These are phyloP conservation scores for Argyresthia albistria DNA, from an alignment of 2,888 invertebrate species.

Conservation along the genomic window DNA sequence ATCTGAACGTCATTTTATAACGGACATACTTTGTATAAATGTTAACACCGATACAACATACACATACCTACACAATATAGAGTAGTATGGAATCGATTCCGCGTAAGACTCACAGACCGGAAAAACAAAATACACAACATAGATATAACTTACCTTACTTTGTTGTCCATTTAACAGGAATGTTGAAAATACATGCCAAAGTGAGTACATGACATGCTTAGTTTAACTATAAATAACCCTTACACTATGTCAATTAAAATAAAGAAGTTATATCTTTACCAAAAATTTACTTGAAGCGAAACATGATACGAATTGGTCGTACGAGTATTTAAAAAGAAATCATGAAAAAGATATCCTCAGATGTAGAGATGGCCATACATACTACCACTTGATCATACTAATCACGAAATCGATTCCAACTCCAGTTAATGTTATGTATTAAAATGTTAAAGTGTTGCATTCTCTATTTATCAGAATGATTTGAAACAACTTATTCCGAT, in stretches of 20 bases:
- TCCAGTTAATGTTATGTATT: too few species aligned
- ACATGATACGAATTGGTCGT: too few species aligned
- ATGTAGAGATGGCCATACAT: too few species aligned
- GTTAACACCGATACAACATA: slow-evolving; percentile 7
- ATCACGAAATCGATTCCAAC: too few species aligned
- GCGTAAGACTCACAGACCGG: slow-evolving; percentile 18
- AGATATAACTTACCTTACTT: slow-evolving; percentile 43
- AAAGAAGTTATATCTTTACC: too few species aligned
- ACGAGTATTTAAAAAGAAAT: too few species aligned
- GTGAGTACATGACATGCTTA: slow-evolving; percentile 43
- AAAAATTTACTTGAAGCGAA: too few species aligned
- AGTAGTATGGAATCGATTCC: slow-evolving; percentile 65
- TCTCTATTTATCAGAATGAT: too few species aligned
- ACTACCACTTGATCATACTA: too few species aligned
- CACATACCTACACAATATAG: slow-evolving; percentile 29
- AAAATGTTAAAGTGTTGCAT: too few species aligned
- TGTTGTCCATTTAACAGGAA: not conserved
- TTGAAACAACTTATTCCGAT: too few species aligned
- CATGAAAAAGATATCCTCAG: too few species aligned
- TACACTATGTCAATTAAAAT: not conserved
- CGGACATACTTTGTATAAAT: slow-evolving; percentile 3
- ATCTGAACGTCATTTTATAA: not conserved
- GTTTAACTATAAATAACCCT: not conserved
- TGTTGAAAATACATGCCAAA: not conserved
- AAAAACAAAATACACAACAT: slow-evolving; percentile 1